These are phyloP conservation scores for Magallana angulata DNA, from an alignment of 1,140 invertebrate genomes.

Conservation along the genomic window DNA sequence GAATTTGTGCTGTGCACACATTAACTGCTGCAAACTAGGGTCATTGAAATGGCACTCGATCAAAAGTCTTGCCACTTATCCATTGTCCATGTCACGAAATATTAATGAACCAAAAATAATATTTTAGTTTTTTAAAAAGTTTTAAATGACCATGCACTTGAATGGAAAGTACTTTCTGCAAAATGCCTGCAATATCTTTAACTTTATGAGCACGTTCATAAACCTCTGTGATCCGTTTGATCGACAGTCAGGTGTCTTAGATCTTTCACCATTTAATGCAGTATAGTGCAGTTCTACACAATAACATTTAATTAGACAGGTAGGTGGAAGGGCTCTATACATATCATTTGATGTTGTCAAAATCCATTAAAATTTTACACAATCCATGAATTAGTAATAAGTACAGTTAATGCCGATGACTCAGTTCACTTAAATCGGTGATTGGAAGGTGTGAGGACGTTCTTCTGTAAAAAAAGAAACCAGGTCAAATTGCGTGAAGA, in stretches of 20 bases:
- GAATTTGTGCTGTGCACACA: not conserved
- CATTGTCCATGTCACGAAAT: not conserved
- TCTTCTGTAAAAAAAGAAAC: not conserved
- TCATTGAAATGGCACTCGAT: not conserved
- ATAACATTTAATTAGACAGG: not conserved
- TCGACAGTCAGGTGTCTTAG: not conserved
- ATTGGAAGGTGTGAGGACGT: not conserved
- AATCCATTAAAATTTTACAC: not conserved
- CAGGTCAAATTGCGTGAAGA: constrained; percentile 27
- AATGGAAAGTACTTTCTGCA: too few relatives aligned
- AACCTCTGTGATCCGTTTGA: not conserved
- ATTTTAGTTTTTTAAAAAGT: too few relatives aligned
- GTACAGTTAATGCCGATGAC: not conserved
- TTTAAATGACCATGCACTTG: too few relatives aligned
- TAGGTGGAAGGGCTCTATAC: not conserved
- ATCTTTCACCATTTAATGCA: constrained; percentile 8
- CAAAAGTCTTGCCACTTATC: not conserved
- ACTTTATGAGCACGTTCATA: not conserved
- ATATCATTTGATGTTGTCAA: constrained; percentile 30
- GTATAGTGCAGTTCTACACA: not conserved
- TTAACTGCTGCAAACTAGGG: not conserved
- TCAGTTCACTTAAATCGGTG: not conserved
- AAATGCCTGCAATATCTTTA: not conserved
- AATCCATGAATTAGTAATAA: constrained; percentile 27
- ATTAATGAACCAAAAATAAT: too few relatives aligned